phyloP scores from a whole-genome alignment of 2,888 invertebrate genomes.

The Cataglyphis livida region DNA sequence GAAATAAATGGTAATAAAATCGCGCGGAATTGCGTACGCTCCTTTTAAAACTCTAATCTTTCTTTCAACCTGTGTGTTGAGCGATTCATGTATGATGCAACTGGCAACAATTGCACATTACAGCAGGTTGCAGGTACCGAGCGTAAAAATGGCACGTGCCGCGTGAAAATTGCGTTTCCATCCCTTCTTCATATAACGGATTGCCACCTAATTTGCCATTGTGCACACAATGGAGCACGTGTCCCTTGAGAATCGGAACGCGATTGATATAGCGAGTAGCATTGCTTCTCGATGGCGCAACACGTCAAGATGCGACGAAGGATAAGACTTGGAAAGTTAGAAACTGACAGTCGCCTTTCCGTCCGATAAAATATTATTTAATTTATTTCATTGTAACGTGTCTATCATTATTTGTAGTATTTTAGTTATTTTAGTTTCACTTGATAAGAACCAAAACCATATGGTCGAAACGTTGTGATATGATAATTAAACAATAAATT shows the following conservation, averaged over 20 bases:
- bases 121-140: conserved; percentile 53
- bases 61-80: background rate
- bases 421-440: too few relatives aligned
- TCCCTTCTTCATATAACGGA: conserved; percentile 62
- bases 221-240: conserved; percentile 62
- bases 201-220: conserved; percentile 73
- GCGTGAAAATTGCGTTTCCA: conserved; percentile 54
- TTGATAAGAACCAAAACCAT: too few relatives aligned
- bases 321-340: conserved; percentile 29
- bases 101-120: conserved; percentile 15
- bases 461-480: too few relatives aligned
- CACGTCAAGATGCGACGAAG: conserved; percentile 13
- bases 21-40: background rate
- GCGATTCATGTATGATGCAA: conserved; percentile 46
- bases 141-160: conserved; percentile 56
- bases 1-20: background rate
- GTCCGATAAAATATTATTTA: too few relatives aligned
- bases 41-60: conserved; percentile 21
- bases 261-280: conserved; percentile 71
- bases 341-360: background rate
- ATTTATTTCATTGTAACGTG: too few relatives aligned
- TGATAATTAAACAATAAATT: too few relatives aligned
- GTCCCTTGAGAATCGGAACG: conserved; percentile 80
- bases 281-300: conserved; percentile 65
- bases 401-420: too few relatives aligned